Evolutionary conservation across 2,888 invertebrate species (phyloP).

Genomic region (Chymomyza amoena): DNA sequence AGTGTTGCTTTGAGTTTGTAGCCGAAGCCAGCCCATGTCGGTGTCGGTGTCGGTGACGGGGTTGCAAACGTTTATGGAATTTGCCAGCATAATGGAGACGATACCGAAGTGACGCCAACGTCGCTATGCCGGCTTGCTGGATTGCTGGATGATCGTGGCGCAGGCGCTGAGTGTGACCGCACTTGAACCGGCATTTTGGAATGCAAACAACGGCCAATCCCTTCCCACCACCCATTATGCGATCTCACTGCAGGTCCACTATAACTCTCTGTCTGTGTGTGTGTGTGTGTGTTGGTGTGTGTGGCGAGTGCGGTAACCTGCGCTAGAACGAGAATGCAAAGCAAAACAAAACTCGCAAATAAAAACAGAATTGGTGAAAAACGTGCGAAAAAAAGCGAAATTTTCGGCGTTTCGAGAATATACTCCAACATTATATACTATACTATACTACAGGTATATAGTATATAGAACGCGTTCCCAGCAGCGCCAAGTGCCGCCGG

Average conservation of each 20-base stretch:
- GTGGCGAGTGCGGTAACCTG: background rate
- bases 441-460: no score
- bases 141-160: conserved; percentile 26
- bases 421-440: background rate
- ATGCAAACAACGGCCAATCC: conserved; percentile 2
- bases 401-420: conserved; percentile 41
- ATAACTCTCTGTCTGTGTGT: background rate
- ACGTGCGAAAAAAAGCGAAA: conserved; percentile 68
- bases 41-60: conserved; percentile 18
- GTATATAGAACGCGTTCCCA: conserved; percentile 45
- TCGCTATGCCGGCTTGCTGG: conserved; percentile 2
- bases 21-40: background rate
- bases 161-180: conserved; percentile 42
- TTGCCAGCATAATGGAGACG: conserved; percentile 36
- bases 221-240: background rate
- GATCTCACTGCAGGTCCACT: conserved; percentile 15
- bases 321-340: conserved; percentile 40
- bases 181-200: conserved; percentile 37
- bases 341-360: conserved; percentile 60
- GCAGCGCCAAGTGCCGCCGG: conserved; percentile 54
- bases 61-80: conserved; percentile 43
- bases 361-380: conserved; percentile 57
- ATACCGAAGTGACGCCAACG: background rate
- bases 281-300: no score
- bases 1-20: background rate